phyloP scores from a whole-genome alignment of 30 jellyfish, hydroid and myxozoan species.

The Mastigias papua region DNA sequence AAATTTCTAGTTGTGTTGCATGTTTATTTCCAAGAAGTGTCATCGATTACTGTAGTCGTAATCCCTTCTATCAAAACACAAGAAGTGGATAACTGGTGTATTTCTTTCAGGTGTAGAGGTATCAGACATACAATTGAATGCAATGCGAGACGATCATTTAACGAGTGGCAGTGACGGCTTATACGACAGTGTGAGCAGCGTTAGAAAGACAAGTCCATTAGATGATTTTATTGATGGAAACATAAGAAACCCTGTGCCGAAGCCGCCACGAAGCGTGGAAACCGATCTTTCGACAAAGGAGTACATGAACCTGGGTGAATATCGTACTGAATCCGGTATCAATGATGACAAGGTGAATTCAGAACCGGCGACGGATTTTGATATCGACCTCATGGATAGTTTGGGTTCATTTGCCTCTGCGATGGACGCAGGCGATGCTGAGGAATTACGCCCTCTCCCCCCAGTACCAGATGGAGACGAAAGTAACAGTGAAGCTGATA shows the following conservation, averaged over 20 bases:
- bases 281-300: constrained; percentile 49
- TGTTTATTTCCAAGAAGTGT: neutral
- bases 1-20: too few species aligned
- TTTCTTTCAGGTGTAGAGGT: constrained; percentile 32
- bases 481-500: constrained; percentile 18
- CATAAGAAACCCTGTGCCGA: constrained; percentile 66
- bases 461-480: constrained; percentile 71
- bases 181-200: constrained; percentile 1
- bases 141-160: constrained; percentile 17
- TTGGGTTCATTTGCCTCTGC: constrained; percentile 68
- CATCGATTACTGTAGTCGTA: neutral
- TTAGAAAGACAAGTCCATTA: constrained; percentile 23
- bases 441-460: constrained; percentile 71
- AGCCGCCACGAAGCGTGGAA: constrained; percentile 72
- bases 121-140: constrained; percentile 46
- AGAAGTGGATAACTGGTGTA: neutral
- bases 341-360: neutral
- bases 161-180: neutral
- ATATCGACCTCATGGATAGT: constrained; percentile 64
- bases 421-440: constrained; percentile 35
- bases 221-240: constrained; percentile 40
- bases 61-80: neutral
- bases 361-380: constrained; percentile 57
- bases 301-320: constrained; percentile 51
- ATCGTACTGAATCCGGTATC: neutral